Evolutionary conservation across 2,888 invertebrate species (phyloP).

Genomic region (Zygaena filipendulae): DNA sequence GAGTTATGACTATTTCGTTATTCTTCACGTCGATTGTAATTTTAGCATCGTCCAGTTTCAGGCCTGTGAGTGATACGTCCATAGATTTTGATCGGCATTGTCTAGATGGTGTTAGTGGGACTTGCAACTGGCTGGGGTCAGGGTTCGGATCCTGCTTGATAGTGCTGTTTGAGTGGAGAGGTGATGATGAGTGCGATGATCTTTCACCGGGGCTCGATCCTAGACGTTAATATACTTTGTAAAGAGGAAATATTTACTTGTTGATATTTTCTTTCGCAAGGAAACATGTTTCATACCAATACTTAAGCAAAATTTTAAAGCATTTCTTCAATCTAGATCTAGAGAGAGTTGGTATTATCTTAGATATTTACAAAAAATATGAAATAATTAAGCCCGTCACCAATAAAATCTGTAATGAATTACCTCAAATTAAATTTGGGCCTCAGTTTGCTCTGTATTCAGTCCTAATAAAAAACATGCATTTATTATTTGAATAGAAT

Average conservation of each 20-base stretch:
- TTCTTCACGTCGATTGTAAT: constrained; percentile 50
- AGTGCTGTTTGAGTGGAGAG: constrained; percentile 37
- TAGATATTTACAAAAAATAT: too few species aligned
- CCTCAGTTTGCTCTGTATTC: constrained; percentile 33
- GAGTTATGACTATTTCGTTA: constrained; percentile 54
- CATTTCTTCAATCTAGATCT: too few species aligned
- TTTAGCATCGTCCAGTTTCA: constrained; percentile 46
- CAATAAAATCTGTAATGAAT: constrained; percentile 19
- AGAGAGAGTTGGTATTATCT: too few species aligned
- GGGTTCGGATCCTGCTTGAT: constrained; percentile 34
- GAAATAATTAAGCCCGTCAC: constrained; percentile 10
- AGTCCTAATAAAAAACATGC: constrained; percentile 45
- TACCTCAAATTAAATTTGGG: constrained; percentile 50
- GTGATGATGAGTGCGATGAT: constrained; percentile 50
- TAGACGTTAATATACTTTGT: constrained; percentile 31
- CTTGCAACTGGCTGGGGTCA: constrained; percentile 44
- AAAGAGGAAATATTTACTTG: constrained; percentile 20
- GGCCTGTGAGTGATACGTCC: constrained; percentile 52
- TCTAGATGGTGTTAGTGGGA: constrained; percentile 42
- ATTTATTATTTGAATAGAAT: too few species aligned
- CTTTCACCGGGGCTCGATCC: constrained; percentile 58
- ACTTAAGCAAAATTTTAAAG: too few species aligned
- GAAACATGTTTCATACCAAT: too few species aligned
- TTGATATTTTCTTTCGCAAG: too few species aligned
- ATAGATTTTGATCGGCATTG: constrained; percentile 68